Evolutionary conservation across 2,888 invertebrate genomes (phyloP).

Genomic region (Orchesella flavescens): DNA sequence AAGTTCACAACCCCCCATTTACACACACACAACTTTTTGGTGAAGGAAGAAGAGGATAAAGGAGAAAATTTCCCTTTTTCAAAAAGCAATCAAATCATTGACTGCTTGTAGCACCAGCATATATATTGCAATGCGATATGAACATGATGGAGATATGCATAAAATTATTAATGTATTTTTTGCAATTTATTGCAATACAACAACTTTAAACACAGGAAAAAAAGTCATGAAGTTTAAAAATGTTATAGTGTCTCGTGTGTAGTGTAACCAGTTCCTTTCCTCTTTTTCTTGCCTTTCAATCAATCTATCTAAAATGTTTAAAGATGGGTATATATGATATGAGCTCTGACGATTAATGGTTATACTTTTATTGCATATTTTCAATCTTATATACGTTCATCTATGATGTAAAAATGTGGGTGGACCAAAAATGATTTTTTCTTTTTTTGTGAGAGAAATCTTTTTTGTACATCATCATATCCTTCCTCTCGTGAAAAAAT

Average conservation of each 20-base stretch:
- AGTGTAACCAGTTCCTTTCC: conserved; percentile 48
- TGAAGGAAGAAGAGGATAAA: neutral
- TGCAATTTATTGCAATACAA: neutral
- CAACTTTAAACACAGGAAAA: neutral
- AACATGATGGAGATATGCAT: neutral
- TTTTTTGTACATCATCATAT: conserved; percentile 15
- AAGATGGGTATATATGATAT: conserved; percentile 8
- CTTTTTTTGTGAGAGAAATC: conserved; percentile 53
- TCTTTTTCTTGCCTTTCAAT: conserved; percentile 27
- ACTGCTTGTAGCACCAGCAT: neutral
- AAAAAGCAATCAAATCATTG: neutral
- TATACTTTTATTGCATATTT: neutral
- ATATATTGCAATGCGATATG: neutral
- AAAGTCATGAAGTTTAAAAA: neutral
- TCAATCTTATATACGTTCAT: neutral
- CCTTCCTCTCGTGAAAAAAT: no score
- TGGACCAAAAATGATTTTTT: conserved; percentile 49
- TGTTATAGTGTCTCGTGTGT: no score
- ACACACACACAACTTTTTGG: neutral
- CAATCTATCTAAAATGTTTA: conserved; percentile 42
- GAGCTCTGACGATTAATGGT: neutral
- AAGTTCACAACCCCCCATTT: conserved; percentile 1
- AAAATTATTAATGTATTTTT: neutral
- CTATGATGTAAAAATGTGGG: conserved; percentile 57
- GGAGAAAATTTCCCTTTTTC: neutral